Percentiles rank a stretch among this genome's conserved stretches.
Evolutionary conservation across 1,140 invertebrate species (phyloP).

Genomic region (Lepeophtheirus salmonis): DNA sequence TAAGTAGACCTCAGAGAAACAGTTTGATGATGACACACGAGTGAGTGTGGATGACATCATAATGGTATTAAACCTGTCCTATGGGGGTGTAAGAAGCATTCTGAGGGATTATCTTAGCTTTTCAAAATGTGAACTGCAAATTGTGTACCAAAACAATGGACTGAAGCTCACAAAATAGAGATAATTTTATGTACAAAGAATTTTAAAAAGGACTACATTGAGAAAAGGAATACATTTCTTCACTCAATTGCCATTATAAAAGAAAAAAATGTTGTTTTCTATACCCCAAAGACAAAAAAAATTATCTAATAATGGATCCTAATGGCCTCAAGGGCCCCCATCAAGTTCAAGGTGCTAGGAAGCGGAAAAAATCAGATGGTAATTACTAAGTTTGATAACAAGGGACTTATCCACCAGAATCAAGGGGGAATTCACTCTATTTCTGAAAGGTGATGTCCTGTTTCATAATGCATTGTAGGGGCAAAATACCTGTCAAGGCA

Average conservation of each 20-base stretch:
- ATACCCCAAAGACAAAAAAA: constrained; percentile 22
- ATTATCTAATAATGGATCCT: not conserved
- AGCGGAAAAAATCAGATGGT: not conserved
- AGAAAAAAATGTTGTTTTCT: constrained; percentile 23
- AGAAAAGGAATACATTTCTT: constrained; percentile 21
- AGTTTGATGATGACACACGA: too few relatives aligned
- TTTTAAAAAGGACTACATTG: constrained; percentile 18
- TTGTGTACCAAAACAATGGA: constrained; percentile 22
- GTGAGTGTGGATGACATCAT: too few relatives aligned
- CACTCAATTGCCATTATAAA: constrained; percentile 22
- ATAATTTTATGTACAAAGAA: constrained; percentile 7
- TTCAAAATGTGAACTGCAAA: constrained; percentile 10
- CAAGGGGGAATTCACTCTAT: not conserved
- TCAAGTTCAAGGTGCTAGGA: not conserved
- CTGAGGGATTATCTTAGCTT: not conserved
- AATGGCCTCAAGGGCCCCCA: not conserved
- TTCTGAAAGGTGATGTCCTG: not conserved
- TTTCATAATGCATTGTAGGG: not conserved
- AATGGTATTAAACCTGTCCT: too few relatives aligned
- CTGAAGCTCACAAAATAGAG: constrained; percentile 20
- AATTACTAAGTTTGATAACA: not conserved
- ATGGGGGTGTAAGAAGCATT: too few relatives aligned
- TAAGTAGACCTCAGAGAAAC: too few relatives aligned
- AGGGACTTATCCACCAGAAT: not conserved
- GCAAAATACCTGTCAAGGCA: not conserved